Base-by-base conservation (phyloP, 2,113 vertebrate species). In the Nothoprocta perdicaria region DNA sequence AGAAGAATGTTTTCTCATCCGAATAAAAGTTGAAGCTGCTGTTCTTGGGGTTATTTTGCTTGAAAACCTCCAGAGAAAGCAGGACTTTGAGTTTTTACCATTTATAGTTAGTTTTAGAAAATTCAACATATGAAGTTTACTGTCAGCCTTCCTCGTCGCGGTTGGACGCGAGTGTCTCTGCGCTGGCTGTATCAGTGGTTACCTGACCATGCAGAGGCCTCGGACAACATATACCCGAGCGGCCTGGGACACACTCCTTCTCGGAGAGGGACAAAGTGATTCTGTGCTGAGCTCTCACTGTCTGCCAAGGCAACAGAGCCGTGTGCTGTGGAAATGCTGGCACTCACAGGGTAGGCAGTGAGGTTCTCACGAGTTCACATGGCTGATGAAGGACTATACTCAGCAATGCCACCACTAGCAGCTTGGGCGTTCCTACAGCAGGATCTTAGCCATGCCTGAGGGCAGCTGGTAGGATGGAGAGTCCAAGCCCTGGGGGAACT, bases 41-140 rank as follows among this genome's bases (percentile, higher is more conserved):
- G 5, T 94, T 96, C 91, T 85, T 3, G 58, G 86, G 93, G 94
- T 89, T 97, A 96, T 97, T 97, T 97, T 97, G 84, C 95, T 96
- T 97, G 91, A 96, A 97, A 97, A 95, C 80, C 79, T 97, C 90
- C 89, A 90, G 93, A 96, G 94, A 94, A 95, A 97, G 96, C 93
- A 95, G 87, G 84, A 96, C 85, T 95, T 97, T 95, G 88, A 93
- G 73, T 91, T 97, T 94, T 98, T 97, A 97, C 96, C 97, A 97
- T 97, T 97, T 97, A 97, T 97, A 98, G 96, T 83, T 96, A 87
- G 90, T 91, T 93, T 92, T 43, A 95, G 95, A 94, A 97, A 95
- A 96, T 97, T 89, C 85, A 91, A 40, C 89, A 60, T 93, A 31
- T 31, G 45, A 91, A 92, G 87, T 93, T 92, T 92, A 63, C 85